These are phyloP conservation scores for Pangasius sanitwongsei DNA, from an alignment of 2,797 vertebrate genomes.

Conservation along the genomic window DNA sequence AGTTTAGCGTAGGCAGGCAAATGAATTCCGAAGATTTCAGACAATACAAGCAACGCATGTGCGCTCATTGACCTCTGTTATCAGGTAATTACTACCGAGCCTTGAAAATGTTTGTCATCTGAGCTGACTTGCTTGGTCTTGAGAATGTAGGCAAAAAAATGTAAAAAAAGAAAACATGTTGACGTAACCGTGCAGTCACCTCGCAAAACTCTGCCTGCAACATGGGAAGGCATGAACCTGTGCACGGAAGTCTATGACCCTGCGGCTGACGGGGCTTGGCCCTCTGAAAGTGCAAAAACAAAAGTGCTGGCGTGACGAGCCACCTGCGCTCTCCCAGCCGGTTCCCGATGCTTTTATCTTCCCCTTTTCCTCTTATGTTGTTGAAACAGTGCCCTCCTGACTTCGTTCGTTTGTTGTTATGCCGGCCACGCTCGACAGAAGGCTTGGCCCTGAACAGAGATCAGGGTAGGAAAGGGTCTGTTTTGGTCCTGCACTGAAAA, in stretches of 20 bases:
- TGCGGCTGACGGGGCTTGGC: conserved; percentile 1
- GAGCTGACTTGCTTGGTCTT: neutral
- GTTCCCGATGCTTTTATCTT: conserved; percentile 41
- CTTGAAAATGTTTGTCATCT: conserved; percentile 14
- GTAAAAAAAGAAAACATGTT: neutral
- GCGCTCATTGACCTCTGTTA: neutral
- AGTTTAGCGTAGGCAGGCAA: neutral
- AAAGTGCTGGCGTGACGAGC: conserved; percentile 33
- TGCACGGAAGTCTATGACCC: conserved; percentile 37
- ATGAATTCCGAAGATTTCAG: neutral
- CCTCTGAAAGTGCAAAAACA: conserved; percentile 37
- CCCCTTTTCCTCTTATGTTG: conserved; percentile 42
- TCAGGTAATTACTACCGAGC: conserved; percentile 2
- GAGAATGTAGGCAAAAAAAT: conserved; percentile 15
- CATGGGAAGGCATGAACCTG: conserved; percentile 17
- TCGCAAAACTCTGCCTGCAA: conserved; percentile 29
- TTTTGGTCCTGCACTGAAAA: conserved; percentile 66
- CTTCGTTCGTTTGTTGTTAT: conserved; percentile 44
- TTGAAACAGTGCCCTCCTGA: conserved; percentile 48
- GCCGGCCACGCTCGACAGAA: conserved; percentile 53
- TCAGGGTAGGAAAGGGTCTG: conserved; percentile 72
- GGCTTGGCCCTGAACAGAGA: conserved; percentile 68
- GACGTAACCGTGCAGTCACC: conserved; percentile 37
- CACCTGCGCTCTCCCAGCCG: conserved; percentile 30
- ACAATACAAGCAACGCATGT: neutral